A percentile compares a stretch with the other conserved stretches of the same genome.
Conservation (phyloP, 2,113 vertebrate species). For the Castor canadensis region DNA sequence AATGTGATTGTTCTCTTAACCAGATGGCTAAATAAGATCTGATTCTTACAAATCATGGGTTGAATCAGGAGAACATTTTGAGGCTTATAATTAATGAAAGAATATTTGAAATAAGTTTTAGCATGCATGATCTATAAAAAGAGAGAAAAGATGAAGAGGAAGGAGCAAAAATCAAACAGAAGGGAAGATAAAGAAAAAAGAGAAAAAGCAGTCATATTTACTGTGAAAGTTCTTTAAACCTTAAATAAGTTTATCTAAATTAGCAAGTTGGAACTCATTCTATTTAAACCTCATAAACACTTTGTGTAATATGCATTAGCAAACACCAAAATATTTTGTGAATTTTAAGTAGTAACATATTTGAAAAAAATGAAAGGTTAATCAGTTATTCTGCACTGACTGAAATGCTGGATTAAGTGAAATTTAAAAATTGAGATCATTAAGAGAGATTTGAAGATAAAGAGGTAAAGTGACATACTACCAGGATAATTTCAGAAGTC, state of each 20-base stretch:
- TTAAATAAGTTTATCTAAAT: constrained; percentile 6
- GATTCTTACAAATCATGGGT: background rate
- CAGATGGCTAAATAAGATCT: background rate
- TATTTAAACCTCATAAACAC: constrained; percentile 49
- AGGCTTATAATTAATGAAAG: background rate
- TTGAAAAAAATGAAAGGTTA: constrained; percentile 63
- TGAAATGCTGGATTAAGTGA: constrained; percentile 70
- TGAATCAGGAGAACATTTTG: background rate
- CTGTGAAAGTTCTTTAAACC: background rate
- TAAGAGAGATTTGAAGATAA: constrained; percentile 72
- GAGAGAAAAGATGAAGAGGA: no score
- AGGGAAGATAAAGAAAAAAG: background rate
- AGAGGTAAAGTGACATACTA: constrained; percentile 66
- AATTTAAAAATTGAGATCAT: constrained; percentile 71
- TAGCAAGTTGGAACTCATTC: constrained; percentile 14
- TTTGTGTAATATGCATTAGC: constrained; percentile 42
- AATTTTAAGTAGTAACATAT: constrained; percentile 62
- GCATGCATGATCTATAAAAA: background rate
- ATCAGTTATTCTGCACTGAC: constrained; percentile 69
- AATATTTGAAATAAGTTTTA: background rate
- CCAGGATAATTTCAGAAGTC: constrained; percentile 72
- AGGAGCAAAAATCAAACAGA: background rate
- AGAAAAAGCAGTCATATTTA: background rate
- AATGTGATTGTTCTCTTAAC: background rate
- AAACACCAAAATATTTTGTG: constrained; percentile 48